These are phyloP conservation scores for Lutjanus argentimaculatus DNA, from an alignment of 2,797 vertebrate species.

Conservation along the genomic window DNA sequence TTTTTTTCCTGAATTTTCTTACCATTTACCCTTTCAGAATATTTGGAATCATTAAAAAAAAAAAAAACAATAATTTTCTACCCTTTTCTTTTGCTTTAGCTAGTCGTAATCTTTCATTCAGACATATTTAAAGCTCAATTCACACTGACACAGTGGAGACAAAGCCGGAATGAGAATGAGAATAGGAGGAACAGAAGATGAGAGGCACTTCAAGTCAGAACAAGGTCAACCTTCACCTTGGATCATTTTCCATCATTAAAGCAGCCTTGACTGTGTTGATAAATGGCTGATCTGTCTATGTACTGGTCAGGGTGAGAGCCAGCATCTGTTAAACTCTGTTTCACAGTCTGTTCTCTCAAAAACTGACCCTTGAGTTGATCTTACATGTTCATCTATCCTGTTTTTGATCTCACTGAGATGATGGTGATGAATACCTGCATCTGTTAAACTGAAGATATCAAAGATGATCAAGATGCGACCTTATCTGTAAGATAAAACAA, in stretches of 20 bases:
- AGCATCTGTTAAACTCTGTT: conserved; percentile 6
- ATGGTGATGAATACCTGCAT: conserved; percentile 34
- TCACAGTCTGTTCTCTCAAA: background rate
- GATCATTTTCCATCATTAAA: conserved; percentile 31
- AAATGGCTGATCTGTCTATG: conserved; percentile 18
- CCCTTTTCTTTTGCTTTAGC: background rate
- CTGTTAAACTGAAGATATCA: conserved; percentile 28
- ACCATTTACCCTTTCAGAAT: conserved; percentile 5
- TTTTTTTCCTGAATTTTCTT: background rate
- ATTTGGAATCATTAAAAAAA: conserved; percentile 26
- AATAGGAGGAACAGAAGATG: conserved; percentile 43
- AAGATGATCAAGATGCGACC: conserved; percentile 32
- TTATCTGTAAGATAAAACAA: conserved; percentile 46
- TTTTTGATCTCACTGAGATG: conserved; percentile 35
- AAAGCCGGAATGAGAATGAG: conserved; percentile 29
- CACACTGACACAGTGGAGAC: conserved; percentile 26
- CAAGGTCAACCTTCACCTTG: conserved; percentile 24
- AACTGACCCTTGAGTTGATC: conserved; percentile 13
- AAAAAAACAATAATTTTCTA: conserved; percentile 6
- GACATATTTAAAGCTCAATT: conserved; percentile 39
- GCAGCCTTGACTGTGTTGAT: conserved; percentile 23
- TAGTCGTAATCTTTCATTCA: conserved; percentile 20
- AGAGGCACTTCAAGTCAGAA: conserved; percentile 78
- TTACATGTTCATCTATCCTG: conserved; percentile 11
- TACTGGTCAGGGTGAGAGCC: conserved; percentile 15